These are phyloP conservation scores for Eolophus roseicapilla DNA, from an alignment of 2,113 vertebrate genomes.

Conservation along the genomic window DNA sequence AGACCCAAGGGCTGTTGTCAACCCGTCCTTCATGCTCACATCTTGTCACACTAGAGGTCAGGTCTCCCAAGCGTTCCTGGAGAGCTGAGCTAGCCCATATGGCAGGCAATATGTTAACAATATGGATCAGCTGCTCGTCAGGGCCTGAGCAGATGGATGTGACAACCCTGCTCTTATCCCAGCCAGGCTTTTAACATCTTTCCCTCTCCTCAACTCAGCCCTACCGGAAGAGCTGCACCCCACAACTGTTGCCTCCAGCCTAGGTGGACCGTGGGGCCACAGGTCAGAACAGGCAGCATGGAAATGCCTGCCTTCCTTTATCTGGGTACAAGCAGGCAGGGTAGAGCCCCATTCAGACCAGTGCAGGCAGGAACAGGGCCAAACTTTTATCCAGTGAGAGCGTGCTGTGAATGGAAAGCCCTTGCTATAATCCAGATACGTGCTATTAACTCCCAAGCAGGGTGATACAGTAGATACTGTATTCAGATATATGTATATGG, in stretches of 20 bases:
- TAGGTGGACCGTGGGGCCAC: not conserved
- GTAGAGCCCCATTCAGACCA: not conserved
- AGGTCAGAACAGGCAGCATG: not conserved
- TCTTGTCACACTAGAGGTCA: constrained; percentile 73
- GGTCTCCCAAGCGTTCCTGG: constrained; percentile 73
- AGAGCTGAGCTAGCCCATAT: constrained; percentile 76
- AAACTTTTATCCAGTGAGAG: not conserved
- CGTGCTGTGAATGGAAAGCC: not conserved
- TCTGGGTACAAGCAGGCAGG: not conserved
- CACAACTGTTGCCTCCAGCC: not conserved
- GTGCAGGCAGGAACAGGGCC: not conserved
- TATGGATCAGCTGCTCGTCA: constrained; percentile 68
- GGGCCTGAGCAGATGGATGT: constrained; percentile 69
- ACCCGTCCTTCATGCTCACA: constrained; percentile 72
- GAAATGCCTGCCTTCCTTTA: not conserved
- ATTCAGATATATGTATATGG: constrained; percentile 54
- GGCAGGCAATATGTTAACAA: constrained; percentile 75
- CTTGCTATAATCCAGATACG: not conserved
- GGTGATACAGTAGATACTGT: not conserved
- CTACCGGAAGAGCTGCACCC: not conserved
- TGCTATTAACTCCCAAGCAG: not conserved
- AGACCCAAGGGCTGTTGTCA: constrained; percentile 66
- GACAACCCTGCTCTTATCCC: constrained; percentile 70
- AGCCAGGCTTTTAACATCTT: constrained; percentile 81
- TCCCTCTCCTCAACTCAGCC: constrained; percentile 26